Evolutionary conservation across 2,113 vertebrate genomes (phyloP).

Genomic region (Cyanocitta stelleri): DNA sequence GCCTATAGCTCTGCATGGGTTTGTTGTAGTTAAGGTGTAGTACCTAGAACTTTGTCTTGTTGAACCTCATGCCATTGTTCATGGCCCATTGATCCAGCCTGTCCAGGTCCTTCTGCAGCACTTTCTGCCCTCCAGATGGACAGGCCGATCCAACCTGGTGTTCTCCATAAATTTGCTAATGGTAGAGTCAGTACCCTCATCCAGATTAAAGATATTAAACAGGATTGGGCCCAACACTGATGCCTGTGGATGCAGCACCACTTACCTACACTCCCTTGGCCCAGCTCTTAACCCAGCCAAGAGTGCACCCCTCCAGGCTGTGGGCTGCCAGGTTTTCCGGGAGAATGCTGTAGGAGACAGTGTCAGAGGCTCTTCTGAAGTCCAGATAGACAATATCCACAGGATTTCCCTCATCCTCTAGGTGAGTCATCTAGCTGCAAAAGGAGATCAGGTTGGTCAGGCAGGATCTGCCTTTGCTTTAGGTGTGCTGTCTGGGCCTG

Average conservation of each 20-base stretch:
- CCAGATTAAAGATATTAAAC: background rate
- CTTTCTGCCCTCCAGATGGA: background rate
- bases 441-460: background rate
- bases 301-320: background rate
- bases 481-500: too few species aligned
- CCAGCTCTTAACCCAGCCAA: background rate
- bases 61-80: background rate
- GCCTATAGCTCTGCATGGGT: background rate
- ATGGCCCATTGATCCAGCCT: too few species aligned
- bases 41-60: too few species aligned
- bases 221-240: background rate
- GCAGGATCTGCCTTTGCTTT: background rate
- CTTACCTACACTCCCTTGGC: background rate
- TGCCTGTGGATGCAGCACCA: background rate
- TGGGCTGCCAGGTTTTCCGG: background rate
- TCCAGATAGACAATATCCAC: too few species aligned
- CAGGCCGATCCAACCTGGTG: accelerated
- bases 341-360: background rate
- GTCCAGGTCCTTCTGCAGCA: background rate
- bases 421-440: background rate
- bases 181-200: background rate
- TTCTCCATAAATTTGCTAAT: background rate
- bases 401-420: background rate
- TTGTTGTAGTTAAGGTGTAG: background rate
- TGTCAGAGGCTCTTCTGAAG: background rate